Evolutionary conservation across 2,113 vertebrate genomes (phyloP).

Genomic region (Corythornis cristatus): DNA sequence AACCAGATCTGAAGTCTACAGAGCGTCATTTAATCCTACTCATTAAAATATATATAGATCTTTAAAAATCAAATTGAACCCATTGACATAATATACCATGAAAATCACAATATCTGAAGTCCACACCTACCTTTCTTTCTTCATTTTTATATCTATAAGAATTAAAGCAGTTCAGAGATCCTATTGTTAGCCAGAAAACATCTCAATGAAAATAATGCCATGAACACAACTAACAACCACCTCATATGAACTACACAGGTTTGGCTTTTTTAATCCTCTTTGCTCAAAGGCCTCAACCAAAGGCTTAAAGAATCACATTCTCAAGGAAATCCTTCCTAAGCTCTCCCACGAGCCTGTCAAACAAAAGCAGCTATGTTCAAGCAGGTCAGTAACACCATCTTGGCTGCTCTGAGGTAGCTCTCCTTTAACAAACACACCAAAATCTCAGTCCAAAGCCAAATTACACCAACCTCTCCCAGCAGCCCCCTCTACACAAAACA

Average conservation of each 20-base stretch:
- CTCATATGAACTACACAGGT: neutral
- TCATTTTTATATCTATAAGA: neutral
- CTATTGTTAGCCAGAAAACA: neutral
- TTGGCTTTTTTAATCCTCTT: neutral
- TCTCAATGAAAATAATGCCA: neutral
- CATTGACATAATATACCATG: neutral
- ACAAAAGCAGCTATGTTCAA: neutral
- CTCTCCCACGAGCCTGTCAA: neutral
- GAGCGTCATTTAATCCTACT: neutral
- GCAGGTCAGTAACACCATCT: neutral
- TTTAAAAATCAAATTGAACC: neutral
- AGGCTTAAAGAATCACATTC: neutral
- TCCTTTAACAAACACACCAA: neutral
- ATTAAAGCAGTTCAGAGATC: neutral
- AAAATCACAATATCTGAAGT: neutral
- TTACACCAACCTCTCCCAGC: neutral
- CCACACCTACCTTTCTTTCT: neutral
- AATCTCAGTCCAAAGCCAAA: neutral
- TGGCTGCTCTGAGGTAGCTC: neutral
- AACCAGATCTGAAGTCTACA: too few relatives aligned
- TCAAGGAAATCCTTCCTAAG: neutral
- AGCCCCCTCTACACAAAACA: accelerated
- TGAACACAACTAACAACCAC: neutral
- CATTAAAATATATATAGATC: too few relatives aligned
- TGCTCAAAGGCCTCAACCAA: neutral